Conservation (phyloP, 1,140 invertebrate genomes). For the Bilobella aurantiaca region DNA sequence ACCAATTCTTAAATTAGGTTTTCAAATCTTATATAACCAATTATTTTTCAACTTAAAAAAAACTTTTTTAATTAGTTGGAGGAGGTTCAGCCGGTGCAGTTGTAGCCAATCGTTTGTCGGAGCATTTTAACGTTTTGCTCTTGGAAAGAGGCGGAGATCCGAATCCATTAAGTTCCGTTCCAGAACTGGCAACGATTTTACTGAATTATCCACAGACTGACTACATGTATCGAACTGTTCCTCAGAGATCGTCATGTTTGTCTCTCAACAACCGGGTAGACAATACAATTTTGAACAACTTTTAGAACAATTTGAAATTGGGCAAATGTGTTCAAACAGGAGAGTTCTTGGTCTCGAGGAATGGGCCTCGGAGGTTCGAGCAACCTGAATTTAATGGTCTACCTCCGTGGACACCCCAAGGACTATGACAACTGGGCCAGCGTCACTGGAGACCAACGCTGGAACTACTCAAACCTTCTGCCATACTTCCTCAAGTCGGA, state of each 20-base stretch:
- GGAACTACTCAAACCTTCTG: conserved; percentile 47
- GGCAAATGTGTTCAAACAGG: conserved; percentile 13
- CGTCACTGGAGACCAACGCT: conserved; percentile 26
- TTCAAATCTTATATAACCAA: background rate
- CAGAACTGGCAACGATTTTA: conserved; percentile 42
- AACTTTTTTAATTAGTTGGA: conserved; percentile 39
- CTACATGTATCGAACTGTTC: conserved; percentile 56
- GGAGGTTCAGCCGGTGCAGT: conserved; percentile 48
- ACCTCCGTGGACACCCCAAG: conserved; percentile 38
- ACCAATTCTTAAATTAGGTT: background rate
- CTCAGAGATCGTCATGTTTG: conserved; percentile 47
- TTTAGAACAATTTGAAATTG: background rate
- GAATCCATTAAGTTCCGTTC: conserved; percentile 41
- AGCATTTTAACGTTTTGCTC: conserved; percentile 41
- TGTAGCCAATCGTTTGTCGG: conserved; percentile 44
- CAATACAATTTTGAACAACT: background rate
- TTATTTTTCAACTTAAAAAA: background rate
- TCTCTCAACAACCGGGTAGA: conserved; percentile 37
- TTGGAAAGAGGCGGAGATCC: conserved; percentile 43
- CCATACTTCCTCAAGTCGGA: conserved; percentile 47
- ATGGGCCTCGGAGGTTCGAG: conserved; percentile 46
- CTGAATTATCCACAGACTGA: conserved; percentile 55
- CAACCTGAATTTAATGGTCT: conserved; percentile 51
- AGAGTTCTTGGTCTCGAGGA: conserved; percentile 42
- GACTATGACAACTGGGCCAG: conserved; percentile 30